Percentiles rank a stretch among this genome's conserved stretches.
Conservation (phyloP, 2,888 invertebrate genomes). For the Andricus quercusramuli region DNA sequence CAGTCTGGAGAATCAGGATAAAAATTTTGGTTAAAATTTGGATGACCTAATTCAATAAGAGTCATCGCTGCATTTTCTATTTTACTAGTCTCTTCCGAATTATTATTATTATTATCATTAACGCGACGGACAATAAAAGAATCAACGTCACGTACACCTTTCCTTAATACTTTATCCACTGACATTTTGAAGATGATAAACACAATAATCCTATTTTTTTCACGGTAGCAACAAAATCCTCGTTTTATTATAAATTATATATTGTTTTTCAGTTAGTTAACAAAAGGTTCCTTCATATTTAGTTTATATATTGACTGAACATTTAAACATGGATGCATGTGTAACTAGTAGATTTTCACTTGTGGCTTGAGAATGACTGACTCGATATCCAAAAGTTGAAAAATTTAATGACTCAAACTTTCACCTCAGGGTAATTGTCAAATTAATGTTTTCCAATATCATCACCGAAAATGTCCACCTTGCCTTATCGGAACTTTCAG, state of each 20-base stretch:
- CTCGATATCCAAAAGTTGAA: slow-evolving; percentile 4
- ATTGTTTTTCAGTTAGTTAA: no score
- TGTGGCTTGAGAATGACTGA: neutral
- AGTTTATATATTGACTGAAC: no score
- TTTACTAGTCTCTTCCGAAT: slow-evolving; percentile 10
- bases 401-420: slow-evolving; percentile 26
- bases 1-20: slow-evolving; percentile 47
- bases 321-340: no score
- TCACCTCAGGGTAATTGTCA: neutral
- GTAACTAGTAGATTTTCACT: neutral
- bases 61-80: slow-evolving; percentile 46
- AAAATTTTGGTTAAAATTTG: slow-evolving; percentile 44
- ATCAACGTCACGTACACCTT: neutral
- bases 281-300: no score
- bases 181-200: neutral
- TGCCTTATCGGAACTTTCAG: slow-evolving; percentile 14
- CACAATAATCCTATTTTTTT: neutral
- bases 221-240: no score
- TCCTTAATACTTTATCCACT: neutral
- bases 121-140: neutral
- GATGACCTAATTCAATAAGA: slow-evolving; percentile 49
- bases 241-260: no score
- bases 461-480: neutral
- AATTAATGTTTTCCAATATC: slow-evolving; percentile 18
- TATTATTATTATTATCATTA: neutral